These are phyloP conservation scores for Cinara cedri DNA, from an alignment of 2,888 invertebrate genomes.

Conservation along the genomic window DNA sequence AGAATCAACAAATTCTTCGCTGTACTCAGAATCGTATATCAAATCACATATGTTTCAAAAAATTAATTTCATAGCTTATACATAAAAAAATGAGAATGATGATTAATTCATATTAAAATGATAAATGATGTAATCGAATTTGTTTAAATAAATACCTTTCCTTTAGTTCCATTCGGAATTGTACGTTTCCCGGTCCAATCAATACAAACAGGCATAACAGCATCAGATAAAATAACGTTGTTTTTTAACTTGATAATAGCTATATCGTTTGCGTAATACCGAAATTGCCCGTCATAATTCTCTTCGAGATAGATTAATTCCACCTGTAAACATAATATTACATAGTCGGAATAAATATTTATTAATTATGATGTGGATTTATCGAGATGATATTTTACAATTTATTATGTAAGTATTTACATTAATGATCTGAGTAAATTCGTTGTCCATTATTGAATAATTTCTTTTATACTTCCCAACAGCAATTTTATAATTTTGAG, in stretches of 20 bases:
- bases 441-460: not conserved
- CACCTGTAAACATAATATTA: not conserved
- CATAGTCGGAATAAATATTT: not conserved
- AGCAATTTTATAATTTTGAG: not conserved
- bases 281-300: not conserved
- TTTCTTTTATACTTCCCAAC: constrained; percentile 5
- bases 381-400: too few relatives aligned
- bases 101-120: too few relatives aligned
- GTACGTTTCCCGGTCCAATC: not conserved
- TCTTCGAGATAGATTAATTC: not conserved
- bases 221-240: not conserved
- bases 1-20: too few relatives aligned
- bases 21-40: too few relatives aligned
- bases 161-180: not conserved
- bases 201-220: not conserved
- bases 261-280: not conserved
- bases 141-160: not conserved
- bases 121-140: too few relatives aligned
- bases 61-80: too few relatives aligned
- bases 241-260: not conserved
- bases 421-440: constrained; percentile 10
- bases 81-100: too few relatives aligned
- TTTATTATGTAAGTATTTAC: not conserved
- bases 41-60: too few relatives aligned
- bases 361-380: too few relatives aligned